These are phyloP conservation scores for Corydoras maculifer DNA, from an alignment of 2,113 vertebrate genomes.

Conservation along the genomic window DNA sequence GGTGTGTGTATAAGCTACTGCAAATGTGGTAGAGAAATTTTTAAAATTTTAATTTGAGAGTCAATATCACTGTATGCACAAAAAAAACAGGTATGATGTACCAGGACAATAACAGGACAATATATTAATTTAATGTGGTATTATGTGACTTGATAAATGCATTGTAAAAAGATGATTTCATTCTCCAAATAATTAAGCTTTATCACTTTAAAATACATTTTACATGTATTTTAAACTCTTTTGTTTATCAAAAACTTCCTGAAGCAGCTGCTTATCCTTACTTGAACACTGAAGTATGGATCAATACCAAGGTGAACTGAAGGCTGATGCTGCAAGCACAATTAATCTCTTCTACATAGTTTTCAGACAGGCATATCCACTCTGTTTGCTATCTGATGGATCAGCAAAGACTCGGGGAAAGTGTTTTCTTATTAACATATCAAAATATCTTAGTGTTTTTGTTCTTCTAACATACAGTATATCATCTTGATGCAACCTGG, in stretches of 20 bases:
- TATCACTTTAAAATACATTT: conserved; percentile 48
- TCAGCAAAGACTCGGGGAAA: conserved; percentile 55
- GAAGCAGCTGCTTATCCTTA: conserved; percentile 65
- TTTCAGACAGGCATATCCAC: conserved; percentile 65
- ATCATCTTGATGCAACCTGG: too few relatives aligned
- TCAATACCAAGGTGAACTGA: conserved; percentile 69
- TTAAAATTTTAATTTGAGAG: too few relatives aligned
- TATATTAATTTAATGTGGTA: background rate
- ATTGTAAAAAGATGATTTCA: too few relatives aligned
- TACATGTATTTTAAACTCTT: conserved; percentile 50
- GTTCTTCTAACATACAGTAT: too few relatives aligned
- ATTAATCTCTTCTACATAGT: conserved; percentile 69
- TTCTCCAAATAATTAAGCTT: conserved; percentile 17
- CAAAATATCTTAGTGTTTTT: too few relatives aligned
- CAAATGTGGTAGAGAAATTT: conserved; percentile 48
- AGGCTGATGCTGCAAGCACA: conserved; percentile 66
- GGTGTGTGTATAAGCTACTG: conserved; percentile 63
- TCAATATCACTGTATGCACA: too few relatives aligned
- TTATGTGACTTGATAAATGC: too few relatives aligned
- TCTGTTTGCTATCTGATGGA: conserved; percentile 62
- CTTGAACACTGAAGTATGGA: conserved; percentile 64
- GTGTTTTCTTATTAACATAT: background rate
- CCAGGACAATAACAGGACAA: background rate
- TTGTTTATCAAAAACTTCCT: conserved; percentile 65
- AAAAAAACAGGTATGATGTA: conserved; percentile 9